Evolutionary conservation across 1,140 invertebrate genomes (phyloP).

Genomic region (Drosophila pectinifera): DNA sequence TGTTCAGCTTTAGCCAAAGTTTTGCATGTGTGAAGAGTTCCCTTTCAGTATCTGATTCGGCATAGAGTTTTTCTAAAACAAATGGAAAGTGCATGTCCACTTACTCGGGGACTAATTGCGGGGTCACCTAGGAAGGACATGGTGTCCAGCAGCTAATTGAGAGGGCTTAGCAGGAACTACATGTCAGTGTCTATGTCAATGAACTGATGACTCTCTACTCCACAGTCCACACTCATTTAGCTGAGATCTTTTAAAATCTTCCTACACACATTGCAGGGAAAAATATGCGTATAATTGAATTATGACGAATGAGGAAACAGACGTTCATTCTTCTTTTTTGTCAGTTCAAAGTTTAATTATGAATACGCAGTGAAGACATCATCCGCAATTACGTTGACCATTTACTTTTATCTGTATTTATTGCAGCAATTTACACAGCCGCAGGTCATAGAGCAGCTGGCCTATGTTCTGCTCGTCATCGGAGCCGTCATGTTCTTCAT

Average conservation of each 20-base stretch:
- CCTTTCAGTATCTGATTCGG: slow-evolving; percentile 6
- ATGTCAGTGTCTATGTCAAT: slow-evolving; percentile 53
- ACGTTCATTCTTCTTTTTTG: slow-evolving; percentile 28
- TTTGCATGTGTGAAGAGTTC: not conserved
- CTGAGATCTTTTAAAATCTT: slow-evolving; percentile 15
- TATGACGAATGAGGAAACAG: slow-evolving; percentile 39
- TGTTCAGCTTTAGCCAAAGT: slow-evolving; percentile 55
- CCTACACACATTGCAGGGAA: slow-evolving; percentile 42
- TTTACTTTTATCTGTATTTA: slow-evolving; percentile 19
- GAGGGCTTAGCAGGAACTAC: slow-evolving; percentile 28
- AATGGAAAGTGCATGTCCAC: slow-evolving; percentile 50
- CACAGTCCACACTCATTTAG: slow-evolving; percentile 7
- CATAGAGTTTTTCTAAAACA: slow-evolving; percentile 20
- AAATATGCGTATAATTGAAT: slow-evolving; percentile 63
- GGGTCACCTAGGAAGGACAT: slow-evolving; percentile 40
- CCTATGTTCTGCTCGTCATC: slow-evolving; percentile 91
- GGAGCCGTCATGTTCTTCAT: slow-evolving; percentile 93
- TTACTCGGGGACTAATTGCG: slow-evolving; percentile 50
- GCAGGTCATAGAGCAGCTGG: slow-evolving; percentile 88
- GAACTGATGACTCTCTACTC: slow-evolving; percentile 31
- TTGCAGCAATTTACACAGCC: slow-evolving; percentile 87
- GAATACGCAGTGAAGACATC: slow-evolving; percentile 56
- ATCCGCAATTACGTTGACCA: slow-evolving; percentile 34
- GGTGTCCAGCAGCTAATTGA: slow-evolving; percentile 52
- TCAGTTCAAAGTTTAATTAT: slow-evolving; percentile 74